Base-by-base conservation (phyloP, 2,888 invertebrate genomes). In the Phragmatobia fuliginosa region DNA sequence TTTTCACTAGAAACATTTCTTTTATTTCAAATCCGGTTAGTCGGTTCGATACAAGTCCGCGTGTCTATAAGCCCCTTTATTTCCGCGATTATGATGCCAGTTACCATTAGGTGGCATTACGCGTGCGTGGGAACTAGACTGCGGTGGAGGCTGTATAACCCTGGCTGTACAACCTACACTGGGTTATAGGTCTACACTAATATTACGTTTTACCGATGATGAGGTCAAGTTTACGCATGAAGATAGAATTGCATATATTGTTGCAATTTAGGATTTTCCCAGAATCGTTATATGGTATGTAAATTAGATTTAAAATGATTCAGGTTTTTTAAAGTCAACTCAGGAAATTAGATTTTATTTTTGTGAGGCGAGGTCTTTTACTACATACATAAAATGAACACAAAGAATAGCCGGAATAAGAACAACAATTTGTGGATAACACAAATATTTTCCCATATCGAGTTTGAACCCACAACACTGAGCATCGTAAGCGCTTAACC, bases 71-170 rank as follows among this genome's bases (percentile, higher is more conserved):
- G 59, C 49, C 66, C 36, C 74, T 41, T 68, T 67, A 73, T 76
- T 66, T 75, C 71, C 72, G 72, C 77, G 86, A 83, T 84, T 85
- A 87, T 85, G 82, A 83, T 84, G 81, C 76, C 70, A 67, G 81
- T 79, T 77, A 73, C 81, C 75, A 83, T 82, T 78, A 82, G 79
- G 64, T 72, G 77, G 83, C 71, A 82, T 83, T 89, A 90, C 80
- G 79, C 73, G 82, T 78, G 83, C 91, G 91, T 92, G 92, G 87
- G 91, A 92, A 92, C 85, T 89, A 79, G 87, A 86, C 80, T 89
- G 85, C 74, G 83, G 82, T 78, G 84, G 85, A 85, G 87, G 83
- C 83, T 71, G 67, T 70, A 67, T 71, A 45, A 63, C 64, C 70
- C 66, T 70, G 62, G 32, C 65, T 68, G 11, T 52, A 56, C 84